These are phyloP conservation scores for Epicauta chinensis DNA, from an alignment of 1,140 invertebrate genomes.

Conservation along the genomic window DNA sequence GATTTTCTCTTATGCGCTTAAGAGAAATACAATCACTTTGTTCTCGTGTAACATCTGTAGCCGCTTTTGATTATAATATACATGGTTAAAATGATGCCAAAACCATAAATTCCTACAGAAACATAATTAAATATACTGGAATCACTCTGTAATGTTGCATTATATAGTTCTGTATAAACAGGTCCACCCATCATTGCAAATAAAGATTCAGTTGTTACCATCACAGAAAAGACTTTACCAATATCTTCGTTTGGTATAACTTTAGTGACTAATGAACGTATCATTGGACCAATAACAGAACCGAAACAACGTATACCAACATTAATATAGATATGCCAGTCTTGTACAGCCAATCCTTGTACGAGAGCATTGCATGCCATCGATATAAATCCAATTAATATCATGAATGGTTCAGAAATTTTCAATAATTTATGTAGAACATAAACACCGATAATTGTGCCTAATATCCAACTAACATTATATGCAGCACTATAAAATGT, in stretches of 20 bases:
- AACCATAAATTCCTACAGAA: slow-evolving; percentile 41
- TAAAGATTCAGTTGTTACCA: slow-evolving; percentile 48
- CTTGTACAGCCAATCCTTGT: slow-evolving; percentile 47
- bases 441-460: slow-evolving; percentile 47
- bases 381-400: slow-evolving; percentile 41
- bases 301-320: slow-evolving; percentile 48
- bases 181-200: slow-evolving; percentile 52
- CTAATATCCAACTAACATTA: slow-evolving; percentile 46
- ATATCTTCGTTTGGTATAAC: slow-evolving; percentile 57
- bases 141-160: slow-evolving; percentile 46
- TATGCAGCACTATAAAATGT: slow-evolving; percentile 48
- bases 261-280: slow-evolving; percentile 59
- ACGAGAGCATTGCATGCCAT: slow-evolving; percentile 44
- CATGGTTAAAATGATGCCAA: slow-evolving; percentile 45
- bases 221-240: slow-evolving; percentile 46
- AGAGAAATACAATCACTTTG: no score
- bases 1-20: no score
- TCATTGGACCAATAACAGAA: slow-evolving; percentile 53
- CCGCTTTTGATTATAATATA: no score
- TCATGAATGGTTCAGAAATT: slow-evolving; percentile 43
- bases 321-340: slow-evolving; percentile 62
- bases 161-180: slow-evolving; percentile 57
- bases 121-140: slow-evolving; percentile 53
- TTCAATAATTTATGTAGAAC: slow-evolving; percentile 47
- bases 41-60: no score